A percentile compares a stretch with the other conserved stretches of the same genome.
Evolutionary conservation across 2,888 invertebrate genomes (phyloP).

Genomic region (Lamproptera curius): DNA sequence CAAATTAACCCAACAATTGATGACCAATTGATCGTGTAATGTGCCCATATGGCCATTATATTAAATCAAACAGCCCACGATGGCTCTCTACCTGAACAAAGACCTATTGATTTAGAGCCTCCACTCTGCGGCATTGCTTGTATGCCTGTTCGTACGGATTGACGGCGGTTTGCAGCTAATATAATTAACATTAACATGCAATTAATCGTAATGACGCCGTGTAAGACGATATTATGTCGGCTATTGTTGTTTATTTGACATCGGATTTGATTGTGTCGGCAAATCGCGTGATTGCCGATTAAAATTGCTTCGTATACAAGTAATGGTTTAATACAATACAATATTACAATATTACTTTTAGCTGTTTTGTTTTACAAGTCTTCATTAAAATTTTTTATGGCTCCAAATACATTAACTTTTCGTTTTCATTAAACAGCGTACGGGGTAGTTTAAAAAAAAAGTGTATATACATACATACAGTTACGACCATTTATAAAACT

Average conservation of each 20-base stretch:
- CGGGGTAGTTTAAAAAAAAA: too few species aligned
- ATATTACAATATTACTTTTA: too few species aligned
- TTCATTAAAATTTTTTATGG: too few species aligned
- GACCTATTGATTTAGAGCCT: slow-evolving; percentile 64
- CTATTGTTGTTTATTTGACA: neutral
- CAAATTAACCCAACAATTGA: slow-evolving; percentile 70
- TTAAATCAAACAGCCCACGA: slow-evolving; percentile 63
- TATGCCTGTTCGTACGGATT: slow-evolving; percentile 44
- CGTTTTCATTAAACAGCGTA: too few species aligned
- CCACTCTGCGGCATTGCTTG: slow-evolving; percentile 32
- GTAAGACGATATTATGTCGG: neutral
- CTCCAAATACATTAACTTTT: too few species aligned
- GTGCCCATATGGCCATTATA: slow-evolving; percentile 64
- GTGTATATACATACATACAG: too few species aligned
- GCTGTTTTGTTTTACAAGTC: too few species aligned
- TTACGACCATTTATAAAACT: too few species aligned
- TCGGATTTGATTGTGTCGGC: too few species aligned
- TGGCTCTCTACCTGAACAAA: slow-evolving; percentile 63
- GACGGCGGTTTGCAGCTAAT: slow-evolving; percentile 31
- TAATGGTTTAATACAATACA: too few species aligned
- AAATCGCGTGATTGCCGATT: too few species aligned
- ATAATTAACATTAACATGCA: slow-evolving; percentile 20
- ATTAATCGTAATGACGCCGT: slow-evolving; percentile 11
- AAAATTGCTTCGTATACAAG: too few species aligned
- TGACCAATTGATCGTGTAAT: slow-evolving; percentile 73